Percentiles rank a stretch among this genome's conserved stretches.
phyloP scores from a whole-genome alignment of 2,113 vertebrate species.

The Tympanuchus pallidicinctus region DNA sequence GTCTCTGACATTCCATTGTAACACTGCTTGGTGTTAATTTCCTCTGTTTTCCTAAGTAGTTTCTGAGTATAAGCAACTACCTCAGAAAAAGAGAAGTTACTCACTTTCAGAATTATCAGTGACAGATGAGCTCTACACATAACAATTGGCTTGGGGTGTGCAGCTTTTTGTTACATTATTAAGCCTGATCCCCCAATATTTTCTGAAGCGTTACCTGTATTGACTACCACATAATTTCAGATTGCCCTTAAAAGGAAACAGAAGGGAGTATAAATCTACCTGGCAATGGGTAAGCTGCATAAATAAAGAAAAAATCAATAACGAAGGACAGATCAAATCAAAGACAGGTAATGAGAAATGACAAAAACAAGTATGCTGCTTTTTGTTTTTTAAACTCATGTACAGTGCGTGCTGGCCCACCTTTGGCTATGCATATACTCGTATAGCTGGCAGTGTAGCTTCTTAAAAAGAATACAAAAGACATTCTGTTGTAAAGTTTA shows the following conservation, averaged over 20 bases:
- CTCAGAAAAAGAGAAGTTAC: background rate
- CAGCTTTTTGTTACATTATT: background rate
- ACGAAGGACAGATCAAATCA: background rate
- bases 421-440: background rate
- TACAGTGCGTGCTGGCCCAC: background rate
- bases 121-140: background rate
- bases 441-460: background rate
- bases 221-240: background rate
- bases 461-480: slow-evolving; percentile 69
- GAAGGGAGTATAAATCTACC: background rate
- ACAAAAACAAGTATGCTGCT: background rate
- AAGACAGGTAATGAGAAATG: background rate
- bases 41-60: background rate
- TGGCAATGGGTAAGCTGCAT: background rate
- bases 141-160: background rate
- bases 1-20: background rate
- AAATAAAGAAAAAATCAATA: background rate
- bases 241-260: background rate
- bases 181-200: background rate
- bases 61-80: background rate
- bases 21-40: background rate
- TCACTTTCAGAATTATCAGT: background rate
- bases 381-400: background rate
- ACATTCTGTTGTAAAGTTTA: slow-evolving; percentile 65
- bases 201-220: background rate